These are phyloP conservation scores for Koerneria pararmatus DNA, from an alignment of 2,888 invertebrate species.

Conservation along the genomic window DNA sequence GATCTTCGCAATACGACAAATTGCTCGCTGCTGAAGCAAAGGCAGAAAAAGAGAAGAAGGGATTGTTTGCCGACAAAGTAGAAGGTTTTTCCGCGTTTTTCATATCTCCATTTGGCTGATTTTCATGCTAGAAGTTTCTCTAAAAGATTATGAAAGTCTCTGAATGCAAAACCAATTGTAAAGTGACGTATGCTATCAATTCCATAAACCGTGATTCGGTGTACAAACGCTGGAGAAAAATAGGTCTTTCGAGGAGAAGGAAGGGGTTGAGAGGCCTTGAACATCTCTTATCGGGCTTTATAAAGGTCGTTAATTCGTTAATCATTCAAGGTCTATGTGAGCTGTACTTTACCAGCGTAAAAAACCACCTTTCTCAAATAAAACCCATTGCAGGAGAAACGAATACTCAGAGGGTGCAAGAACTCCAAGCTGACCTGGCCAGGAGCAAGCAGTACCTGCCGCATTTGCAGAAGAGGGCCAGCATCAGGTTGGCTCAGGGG, in stretches of 20 bases:
- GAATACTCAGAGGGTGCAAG: conserved; percentile 41
- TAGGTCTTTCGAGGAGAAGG: too few relatives aligned
- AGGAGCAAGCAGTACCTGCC: conserved; percentile 76
- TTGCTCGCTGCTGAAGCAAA: conserved; percentile 86
- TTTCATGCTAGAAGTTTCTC: conserved; percentile 25
- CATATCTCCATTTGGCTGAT: too few relatives aligned
- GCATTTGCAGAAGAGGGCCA: conserved; percentile 76
- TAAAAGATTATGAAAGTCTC: background rate
- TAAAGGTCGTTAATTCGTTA: too few relatives aligned
- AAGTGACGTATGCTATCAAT: too few relatives aligned
- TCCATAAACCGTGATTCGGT: too few relatives aligned
- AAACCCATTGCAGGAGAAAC: conserved; percentile 22
- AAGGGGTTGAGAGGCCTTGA: too few relatives aligned
- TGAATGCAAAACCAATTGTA: background rate
- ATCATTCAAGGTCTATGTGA: background rate
- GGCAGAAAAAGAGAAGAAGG: conserved; percentile 79
- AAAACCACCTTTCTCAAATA: background rate
- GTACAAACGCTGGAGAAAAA: too few relatives aligned
- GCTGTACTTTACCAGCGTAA: background rate
- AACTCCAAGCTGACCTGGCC: conserved; percentile 48
- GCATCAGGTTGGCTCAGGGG: too few relatives aligned
- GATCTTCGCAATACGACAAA: conserved; percentile 84
- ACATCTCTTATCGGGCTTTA: too few relatives aligned
- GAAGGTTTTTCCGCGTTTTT: too few relatives aligned
- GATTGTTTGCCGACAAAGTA: conserved; percentile 70